Base-by-base conservation (phyloP, 2,113 vertebrate species). In the Callocephalon fimbriatum region DNA sequence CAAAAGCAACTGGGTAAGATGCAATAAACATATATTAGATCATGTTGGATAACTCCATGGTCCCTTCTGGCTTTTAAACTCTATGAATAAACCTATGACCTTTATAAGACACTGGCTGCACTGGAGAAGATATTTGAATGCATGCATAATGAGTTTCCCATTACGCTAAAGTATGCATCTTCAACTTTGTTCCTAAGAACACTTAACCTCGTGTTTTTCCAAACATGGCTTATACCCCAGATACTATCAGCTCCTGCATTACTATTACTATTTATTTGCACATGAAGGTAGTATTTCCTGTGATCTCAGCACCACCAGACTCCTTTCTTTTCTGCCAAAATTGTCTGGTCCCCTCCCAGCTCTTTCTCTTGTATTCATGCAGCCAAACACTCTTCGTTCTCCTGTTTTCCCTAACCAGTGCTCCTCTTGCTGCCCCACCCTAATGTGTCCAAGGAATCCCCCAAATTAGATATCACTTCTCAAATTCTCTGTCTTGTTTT, bases 41-140 rank as follows among this genome's bases (percentile, higher is more conserved):
- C 56, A 85, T 23, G 18, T 5, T 86, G 80, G 65, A 72, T 58
- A 70, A 78, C 67, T 25, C 76, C 44, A 53, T 5, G 0, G 56
- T 91, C 76, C 48, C 76, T 84, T 86, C 47, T 90, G 88, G 82
- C 65, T 77, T 90, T 88, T 74, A 93, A 90, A 88, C 29, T 21
- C n/a, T 78, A 14, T 23, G 0, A 75, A 84, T 67, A 72, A 94
- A 84, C 42, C 38, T 31, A 10, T 26, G 83, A 84, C 79, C 90
- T 96, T 91, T 84, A 77, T 15, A 82, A 91, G 91, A 68, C 37
- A 84, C 79, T 84, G 76, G 23, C 54, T 86, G 79, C 44, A 38
- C 83, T 86, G 80, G 38, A 76, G 50, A 76, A 83, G 53, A 67
- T 85, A 78, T 63, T 91, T 78, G 89, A 84, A 94, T 81, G 42